Evolutionary conservation across 2,113 vertebrate genomes (phyloP), one percentile per base, ranked within the genome.

Genomic region (Chloropsis hardwickii): DNA sequence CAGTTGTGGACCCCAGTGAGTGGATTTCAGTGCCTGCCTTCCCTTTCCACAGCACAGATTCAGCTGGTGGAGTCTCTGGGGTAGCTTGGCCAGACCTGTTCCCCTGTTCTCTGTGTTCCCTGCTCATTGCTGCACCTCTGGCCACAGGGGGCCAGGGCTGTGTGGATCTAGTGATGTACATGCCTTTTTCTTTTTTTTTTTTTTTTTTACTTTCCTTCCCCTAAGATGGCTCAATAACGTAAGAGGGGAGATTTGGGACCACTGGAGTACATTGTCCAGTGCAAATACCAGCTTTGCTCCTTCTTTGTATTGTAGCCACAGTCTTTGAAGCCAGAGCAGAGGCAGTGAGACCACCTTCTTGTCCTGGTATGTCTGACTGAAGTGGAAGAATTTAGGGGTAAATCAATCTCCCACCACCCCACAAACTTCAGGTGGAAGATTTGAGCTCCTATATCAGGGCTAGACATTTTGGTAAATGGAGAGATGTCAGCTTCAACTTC

Each of bases 71-170:
- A 64, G 18, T 7, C 23, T 9, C 14, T n/a, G 12, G 5, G 11
- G 37, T 11, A 51, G 16, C 25, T 53, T 77, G 31, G 19, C 28
- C 29, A 54, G n/a, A n/a, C n/a, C n/a, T n/a, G n/a, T n/a, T n/a
- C n/a, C 21, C 29, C 7, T 4, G 1, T 16, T 76, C 39, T n/a
- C 35, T 11, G 3, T 0, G 0, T 29, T 27, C 27, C 8, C 24
- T 69, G 29, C 17, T 12, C 9, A 7, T n/a, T 66, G 76, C 61
- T 54, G 7, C 7, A 10, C 12, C 44, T 65, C 28, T 86, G 56
- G 28, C 24, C 54, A 45, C 22, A 45, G 31, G 61, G 23, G 42
- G 25, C 6, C 5, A 40, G 50, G 51, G 14, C 16, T 39, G 12
- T 14, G 3, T 33, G 29, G 21, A 64, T 35, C 17, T 44, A 61